Evolutionary conservation across 1,140 invertebrate species (phyloP).

Genomic region (Drosophila oshimai): DNA sequence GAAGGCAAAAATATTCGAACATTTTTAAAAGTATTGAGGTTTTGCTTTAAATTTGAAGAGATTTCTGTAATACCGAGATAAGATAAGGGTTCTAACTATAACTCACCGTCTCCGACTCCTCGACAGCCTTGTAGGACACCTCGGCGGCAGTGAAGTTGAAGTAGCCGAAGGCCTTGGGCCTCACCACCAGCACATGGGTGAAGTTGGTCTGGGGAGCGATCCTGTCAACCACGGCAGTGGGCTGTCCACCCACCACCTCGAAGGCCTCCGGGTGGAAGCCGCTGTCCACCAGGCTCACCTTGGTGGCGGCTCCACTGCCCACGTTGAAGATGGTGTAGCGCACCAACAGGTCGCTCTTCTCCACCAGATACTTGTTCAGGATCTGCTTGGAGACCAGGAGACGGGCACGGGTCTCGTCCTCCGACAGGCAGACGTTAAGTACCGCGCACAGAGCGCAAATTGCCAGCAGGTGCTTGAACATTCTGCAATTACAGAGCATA

Average conservation of each 20-base stretch:
- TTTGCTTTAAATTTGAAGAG: background rate
- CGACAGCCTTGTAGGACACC: slow-evolving; percentile 93
- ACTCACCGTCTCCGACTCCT: slow-evolving; percentile 88
- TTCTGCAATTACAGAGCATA: slow-evolving; percentile 41
- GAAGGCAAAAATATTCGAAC: no score
- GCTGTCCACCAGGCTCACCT: slow-evolving; percentile 94
- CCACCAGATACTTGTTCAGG: slow-evolving; percentile 99
- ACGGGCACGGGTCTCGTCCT: slow-evolving; percentile 88
- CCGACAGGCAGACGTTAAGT: slow-evolving; percentile 60
- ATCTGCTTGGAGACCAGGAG: slow-evolving; percentile 94
- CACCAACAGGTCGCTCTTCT: slow-evolving; percentile 97
- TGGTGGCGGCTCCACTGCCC: slow-evolving; percentile 92
- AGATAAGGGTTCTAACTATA: background rate
- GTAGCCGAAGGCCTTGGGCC: slow-evolving; percentile 94
- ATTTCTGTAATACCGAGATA: background rate
- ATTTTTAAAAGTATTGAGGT: no score
- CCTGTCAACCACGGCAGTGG: slow-evolving; percentile 92
- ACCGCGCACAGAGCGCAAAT: slow-evolving; percentile 66
- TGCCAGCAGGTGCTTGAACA: slow-evolving; percentile 63
- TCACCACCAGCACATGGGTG: slow-evolving; percentile 95
- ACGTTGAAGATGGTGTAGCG: slow-evolving; percentile 95
- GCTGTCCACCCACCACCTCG: slow-evolving; percentile 92
- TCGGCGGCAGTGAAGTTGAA: slow-evolving; percentile 99
- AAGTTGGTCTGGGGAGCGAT: slow-evolving; percentile 96
- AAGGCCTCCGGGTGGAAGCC: slow-evolving; percentile 96